phyloP scores from a whole-genome alignment of 2,113 vertebrate genomes.

The Nanorana parkeri region DNA sequence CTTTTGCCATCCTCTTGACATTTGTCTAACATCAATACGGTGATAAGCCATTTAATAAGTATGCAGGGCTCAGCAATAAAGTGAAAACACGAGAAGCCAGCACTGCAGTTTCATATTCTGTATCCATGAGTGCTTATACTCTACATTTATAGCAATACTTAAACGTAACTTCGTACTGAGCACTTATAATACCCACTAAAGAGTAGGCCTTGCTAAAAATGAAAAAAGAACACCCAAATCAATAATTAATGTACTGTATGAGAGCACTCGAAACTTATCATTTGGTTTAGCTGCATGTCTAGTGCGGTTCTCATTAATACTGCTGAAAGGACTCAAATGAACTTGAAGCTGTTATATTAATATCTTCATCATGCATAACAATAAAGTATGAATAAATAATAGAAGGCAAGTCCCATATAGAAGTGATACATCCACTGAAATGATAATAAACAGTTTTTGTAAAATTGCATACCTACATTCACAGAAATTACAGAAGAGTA shows the following conservation, averaged over 20 bases:
- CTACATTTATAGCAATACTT: not conserved
- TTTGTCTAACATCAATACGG: not conserved
- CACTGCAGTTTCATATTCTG: conserved; percentile 1
- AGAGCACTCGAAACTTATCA: conserved; percentile 9
- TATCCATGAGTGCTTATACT: not conserved
- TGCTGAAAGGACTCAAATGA: not conserved
- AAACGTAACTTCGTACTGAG: not conserved
- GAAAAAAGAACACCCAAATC: conserved; percentile 6
- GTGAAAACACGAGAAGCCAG: not conserved
- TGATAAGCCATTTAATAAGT: not conserved
- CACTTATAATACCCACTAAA: not conserved
- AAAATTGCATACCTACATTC: too few species aligned
- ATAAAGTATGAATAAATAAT: too few species aligned
- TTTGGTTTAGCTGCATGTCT: not conserved
- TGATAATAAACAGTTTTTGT: too few species aligned
- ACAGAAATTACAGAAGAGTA: too few species aligned
- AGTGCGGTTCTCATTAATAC: not conserved
- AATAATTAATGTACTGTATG: conserved; percentile 30
- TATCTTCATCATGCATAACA: too few species aligned
- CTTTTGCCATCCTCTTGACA: not conserved
- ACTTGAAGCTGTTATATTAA: not conserved
- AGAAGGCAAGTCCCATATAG: too few species aligned
- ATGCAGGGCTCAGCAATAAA: not conserved
- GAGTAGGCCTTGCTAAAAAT: conserved; percentile 11
- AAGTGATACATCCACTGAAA: too few species aligned